Evolutionary conservation across 2,113 vertebrate species (phyloP).

Genomic region (Rhabdomys dilectus): DNA sequence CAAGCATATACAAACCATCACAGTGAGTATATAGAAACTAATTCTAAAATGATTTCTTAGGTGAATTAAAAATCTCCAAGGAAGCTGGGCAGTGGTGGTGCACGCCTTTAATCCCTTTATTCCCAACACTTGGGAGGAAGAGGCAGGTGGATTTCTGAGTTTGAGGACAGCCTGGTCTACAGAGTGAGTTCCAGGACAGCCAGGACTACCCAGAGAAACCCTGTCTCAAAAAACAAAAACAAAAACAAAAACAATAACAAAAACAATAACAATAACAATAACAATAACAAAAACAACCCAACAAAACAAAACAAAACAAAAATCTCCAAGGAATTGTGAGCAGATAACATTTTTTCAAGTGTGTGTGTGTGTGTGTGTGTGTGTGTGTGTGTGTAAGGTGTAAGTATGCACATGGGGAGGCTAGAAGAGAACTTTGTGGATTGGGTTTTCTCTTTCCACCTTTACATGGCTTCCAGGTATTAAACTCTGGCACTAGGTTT

Average conservation of each 20-base stretch:
- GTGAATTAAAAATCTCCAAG: not conserved
- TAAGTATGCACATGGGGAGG: not conserved
- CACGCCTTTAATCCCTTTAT: too few relatives aligned
- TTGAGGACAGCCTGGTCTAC: too few relatives aligned
- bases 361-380: not conserved
- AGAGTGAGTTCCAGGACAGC: too few relatives aligned
- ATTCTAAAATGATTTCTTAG: conserved; percentile 4
- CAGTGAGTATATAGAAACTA: not conserved
- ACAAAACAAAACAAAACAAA: too few relatives aligned
- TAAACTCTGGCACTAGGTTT: not conserved
- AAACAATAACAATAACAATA: too few relatives aligned
- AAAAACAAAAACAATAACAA: too few relatives aligned
- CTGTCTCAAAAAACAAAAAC: too few relatives aligned
- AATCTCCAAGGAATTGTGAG: not conserved
- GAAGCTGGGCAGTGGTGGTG: not conserved
- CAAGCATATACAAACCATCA: too few relatives aligned
- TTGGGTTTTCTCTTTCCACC: not conserved
- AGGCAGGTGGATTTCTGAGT: too few relatives aligned
- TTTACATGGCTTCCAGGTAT: not conserved
- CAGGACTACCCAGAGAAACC: too few relatives aligned
- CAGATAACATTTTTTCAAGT: not conserved
- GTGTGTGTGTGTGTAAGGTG: not conserved
- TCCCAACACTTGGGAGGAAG: too few relatives aligned
- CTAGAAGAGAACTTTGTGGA: not conserved
- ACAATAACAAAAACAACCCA: too few relatives aligned